Percentiles rank a stretch among this genome's conserved stretches.
phyloP scores from a whole-genome alignment of 2,797 vertebrate genomes.

The Loriculus beryllinus region DNA sequence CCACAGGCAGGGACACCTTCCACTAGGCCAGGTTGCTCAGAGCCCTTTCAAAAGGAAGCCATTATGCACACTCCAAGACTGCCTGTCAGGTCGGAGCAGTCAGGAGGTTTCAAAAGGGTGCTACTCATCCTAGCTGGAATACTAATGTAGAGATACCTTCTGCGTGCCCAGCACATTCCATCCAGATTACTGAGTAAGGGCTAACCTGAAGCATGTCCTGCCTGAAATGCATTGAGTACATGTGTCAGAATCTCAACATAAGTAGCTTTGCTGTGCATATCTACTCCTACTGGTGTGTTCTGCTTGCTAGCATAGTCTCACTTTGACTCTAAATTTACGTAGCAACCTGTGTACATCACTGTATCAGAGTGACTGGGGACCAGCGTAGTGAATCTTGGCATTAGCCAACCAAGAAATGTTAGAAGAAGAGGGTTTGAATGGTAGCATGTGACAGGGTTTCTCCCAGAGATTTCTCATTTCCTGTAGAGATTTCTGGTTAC shows the following conservation, averaged over 20 bases:
- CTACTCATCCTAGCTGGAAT: neutral
- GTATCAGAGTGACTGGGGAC: neutral
- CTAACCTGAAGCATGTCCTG: neutral
- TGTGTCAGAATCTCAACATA: accelerated
- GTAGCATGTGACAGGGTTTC: neutral
- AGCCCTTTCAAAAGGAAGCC: neutral
- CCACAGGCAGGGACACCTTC: neutral
- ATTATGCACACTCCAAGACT: neutral
- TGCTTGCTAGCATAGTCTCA: neutral
- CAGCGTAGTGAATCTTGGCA: accelerated
- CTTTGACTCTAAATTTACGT: neutral
- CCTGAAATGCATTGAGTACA: neutral
- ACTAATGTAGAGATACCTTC: neutral
- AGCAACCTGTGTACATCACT: neutral
- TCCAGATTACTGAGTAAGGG: neutral
- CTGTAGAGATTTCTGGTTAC: neutral
- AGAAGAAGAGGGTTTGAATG: neutral
- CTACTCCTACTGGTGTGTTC: neutral
- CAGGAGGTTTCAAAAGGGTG: neutral
- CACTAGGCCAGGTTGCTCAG: neutral
- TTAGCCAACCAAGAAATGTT: neutral
- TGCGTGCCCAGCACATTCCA: neutral
- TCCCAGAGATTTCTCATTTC: neutral
- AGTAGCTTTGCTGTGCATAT: neutral
- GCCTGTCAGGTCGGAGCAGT: neutral